Evolutionary conservation across 1,140 invertebrate species (phyloP).

Genomic region (Onthophagus taurus): DNA sequence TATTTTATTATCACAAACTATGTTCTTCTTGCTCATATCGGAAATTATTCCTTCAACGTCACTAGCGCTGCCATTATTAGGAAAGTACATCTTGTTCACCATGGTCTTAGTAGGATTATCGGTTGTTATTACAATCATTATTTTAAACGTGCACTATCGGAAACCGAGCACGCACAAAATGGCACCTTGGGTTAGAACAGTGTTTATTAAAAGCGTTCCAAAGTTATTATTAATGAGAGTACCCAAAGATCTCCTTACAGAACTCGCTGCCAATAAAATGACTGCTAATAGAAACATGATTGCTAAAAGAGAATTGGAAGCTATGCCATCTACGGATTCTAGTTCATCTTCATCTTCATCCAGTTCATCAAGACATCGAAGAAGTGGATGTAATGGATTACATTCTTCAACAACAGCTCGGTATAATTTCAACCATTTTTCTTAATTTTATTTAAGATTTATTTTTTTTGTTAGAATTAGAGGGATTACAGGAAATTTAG

Average conservation of each 20-base stretch:
- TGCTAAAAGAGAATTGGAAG: conserved; percentile 47
- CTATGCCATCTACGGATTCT: conserved; percentile 55
- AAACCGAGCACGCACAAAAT: conserved; percentile 97
- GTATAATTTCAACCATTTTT: too few species aligned
- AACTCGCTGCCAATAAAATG: conserved; percentile 70
- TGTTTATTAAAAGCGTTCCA: conserved; percentile 80
- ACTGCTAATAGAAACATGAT: conserved; percentile 43
- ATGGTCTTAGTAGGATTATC: conserved; percentile 96
- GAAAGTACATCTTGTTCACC: conserved; percentile 97
- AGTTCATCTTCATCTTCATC: conserved; percentile 63
- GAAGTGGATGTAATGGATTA: conserved; percentile 65
- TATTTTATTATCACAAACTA: conserved; percentile 95
- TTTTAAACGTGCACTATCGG: conserved; percentile 98
- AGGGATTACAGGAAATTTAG: conserved; percentile 55
- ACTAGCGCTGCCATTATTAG: conserved; percentile 87
- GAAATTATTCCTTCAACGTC: conserved; percentile 99
- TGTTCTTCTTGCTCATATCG: conserved; percentile 97
- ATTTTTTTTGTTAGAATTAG: conserved; percentile 48
- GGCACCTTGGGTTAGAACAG: conserved; percentile 79
- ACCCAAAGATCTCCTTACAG: conserved; percentile 67
- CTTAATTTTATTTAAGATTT: neutral
- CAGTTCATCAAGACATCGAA: conserved; percentile 35
- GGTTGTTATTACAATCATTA: conserved; percentile 94
- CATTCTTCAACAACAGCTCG: conserved; percentile 55
- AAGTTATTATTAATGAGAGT: conserved; percentile 78